Percentiles rank a stretch among this genome's conserved stretches.
Conservation (phyloP, 2,797 vertebrate genomes). For the Coluber constrictor region DNA sequence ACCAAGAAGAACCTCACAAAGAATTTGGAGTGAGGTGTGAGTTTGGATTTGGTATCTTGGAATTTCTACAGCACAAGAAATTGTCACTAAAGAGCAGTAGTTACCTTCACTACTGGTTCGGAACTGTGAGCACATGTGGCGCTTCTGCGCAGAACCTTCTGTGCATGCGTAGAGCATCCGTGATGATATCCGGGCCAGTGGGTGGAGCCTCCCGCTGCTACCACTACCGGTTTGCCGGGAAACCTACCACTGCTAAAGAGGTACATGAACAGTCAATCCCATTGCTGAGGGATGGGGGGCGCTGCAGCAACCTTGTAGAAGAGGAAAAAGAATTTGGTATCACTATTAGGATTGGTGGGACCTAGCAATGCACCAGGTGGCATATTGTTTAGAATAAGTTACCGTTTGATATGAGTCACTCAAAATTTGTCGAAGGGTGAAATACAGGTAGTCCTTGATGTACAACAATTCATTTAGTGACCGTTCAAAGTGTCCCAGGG, state of each 20-base stretch:
- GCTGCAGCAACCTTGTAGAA: background rate
- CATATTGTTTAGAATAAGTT: background rate
- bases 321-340: background rate
- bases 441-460: background rate
- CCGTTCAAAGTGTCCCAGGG: too few species aligned
- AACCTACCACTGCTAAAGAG: background rate
- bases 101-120: too few species aligned
- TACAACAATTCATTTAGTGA: too few species aligned
- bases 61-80: background rate
- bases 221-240: too few species aligned
- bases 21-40: background rate
- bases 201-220: too few species aligned
- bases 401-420: background rate
- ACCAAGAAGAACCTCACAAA: background rate
- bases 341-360: background rate
- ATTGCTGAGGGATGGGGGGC: background rate
- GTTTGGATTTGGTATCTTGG: background rate
- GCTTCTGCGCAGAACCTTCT: too few species aligned
- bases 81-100: background rate
- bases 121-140: too few species aligned
- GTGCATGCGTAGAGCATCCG: too few species aligned
- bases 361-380: background rate
- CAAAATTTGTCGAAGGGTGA: background rate
- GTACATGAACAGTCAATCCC: background rate
- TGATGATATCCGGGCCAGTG: too few species aligned